These are phyloP conservation scores for Azemiops feae DNA, from an alignment of 2,113 vertebrate genomes.

Conservation along the genomic window DNA sequence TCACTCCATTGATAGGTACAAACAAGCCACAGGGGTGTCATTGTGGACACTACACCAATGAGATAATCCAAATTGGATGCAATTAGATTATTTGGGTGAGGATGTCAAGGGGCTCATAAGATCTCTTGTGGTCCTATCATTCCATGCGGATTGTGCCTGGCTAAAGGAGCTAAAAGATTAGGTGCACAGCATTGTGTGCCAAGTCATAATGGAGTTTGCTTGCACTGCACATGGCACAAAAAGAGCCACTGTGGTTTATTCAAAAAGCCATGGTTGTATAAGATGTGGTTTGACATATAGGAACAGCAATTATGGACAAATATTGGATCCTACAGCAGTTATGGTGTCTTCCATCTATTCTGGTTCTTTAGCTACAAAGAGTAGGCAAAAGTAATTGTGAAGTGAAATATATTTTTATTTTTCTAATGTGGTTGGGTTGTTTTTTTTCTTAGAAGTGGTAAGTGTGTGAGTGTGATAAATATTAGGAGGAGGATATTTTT, in stretches of 20 bases:
- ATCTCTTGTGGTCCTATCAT: background rate
- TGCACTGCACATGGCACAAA: background rate
- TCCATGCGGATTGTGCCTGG: background rate
- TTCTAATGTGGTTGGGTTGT: background rate
- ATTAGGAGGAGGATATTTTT: background rate
- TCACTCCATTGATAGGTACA: background rate
- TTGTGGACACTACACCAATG: background rate
- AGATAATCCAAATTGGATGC: background rate
- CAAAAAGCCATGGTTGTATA: background rate
- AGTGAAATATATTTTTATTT: background rate
- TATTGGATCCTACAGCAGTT: no score
- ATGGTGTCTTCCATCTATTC: background rate
- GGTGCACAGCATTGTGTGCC: background rate
- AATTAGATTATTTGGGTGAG: background rate
- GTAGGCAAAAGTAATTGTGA: background rate
- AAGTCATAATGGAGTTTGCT: background rate
- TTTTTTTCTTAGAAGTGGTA: background rate
- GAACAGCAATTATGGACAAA: no score
- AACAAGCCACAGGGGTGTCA: background rate
- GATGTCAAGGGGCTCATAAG: background rate
- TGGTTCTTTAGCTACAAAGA: background rate
- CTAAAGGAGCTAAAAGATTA: background rate
- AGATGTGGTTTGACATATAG: background rate
- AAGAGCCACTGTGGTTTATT: background rate
- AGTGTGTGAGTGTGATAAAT: background rate